phyloP scores from a whole-genome alignment of 2,113 vertebrate species.

The Melanerpes aurifrons region DNA sequence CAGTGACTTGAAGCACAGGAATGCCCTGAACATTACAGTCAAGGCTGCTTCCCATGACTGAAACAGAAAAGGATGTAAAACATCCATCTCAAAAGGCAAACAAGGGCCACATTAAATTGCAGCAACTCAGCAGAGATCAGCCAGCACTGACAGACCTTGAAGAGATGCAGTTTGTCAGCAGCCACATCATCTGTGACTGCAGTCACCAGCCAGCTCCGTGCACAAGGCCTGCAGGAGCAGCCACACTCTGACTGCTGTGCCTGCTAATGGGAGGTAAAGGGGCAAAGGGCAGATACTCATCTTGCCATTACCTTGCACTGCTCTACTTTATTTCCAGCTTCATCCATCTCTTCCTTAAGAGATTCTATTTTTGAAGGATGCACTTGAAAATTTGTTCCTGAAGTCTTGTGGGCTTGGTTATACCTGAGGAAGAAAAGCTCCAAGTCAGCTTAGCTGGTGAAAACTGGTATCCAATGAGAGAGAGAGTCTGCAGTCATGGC shows the following conservation, averaged over 20 bases:
- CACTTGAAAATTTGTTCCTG: constrained; percentile 95
- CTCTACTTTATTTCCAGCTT: constrained; percentile 97
- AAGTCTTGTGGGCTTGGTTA: constrained; percentile 98
- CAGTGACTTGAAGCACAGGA: not conserved
- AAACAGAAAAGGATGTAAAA: not conserved
- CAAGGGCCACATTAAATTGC: not conserved
- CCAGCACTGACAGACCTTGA: not conserved
- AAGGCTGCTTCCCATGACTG: not conserved
- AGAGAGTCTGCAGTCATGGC: not conserved
- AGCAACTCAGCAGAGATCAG: not conserved
- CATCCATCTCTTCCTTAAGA: constrained; percentile 97
- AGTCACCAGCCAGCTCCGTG: not conserved
- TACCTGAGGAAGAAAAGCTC: constrained; percentile 78
- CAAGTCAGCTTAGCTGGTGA: not conserved
- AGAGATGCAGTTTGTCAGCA: not conserved
- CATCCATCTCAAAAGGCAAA: not conserved
- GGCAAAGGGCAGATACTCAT: not conserved
- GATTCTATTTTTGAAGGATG: constrained; percentile 96
- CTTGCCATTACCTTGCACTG: constrained; percentile 90
- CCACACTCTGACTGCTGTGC: too few relatives aligned
- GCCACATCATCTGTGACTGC: not conserved
- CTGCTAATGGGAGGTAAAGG: not conserved
- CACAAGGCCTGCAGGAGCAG: not conserved
- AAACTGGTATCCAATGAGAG: not conserved
- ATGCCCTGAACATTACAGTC: not conserved